Percentiles rank a stretch among this genome's conserved stretches.
Evolutionary conservation across 2,888 invertebrate genomes (phyloP).

Genomic region (Diarsia brunnea): DNA sequence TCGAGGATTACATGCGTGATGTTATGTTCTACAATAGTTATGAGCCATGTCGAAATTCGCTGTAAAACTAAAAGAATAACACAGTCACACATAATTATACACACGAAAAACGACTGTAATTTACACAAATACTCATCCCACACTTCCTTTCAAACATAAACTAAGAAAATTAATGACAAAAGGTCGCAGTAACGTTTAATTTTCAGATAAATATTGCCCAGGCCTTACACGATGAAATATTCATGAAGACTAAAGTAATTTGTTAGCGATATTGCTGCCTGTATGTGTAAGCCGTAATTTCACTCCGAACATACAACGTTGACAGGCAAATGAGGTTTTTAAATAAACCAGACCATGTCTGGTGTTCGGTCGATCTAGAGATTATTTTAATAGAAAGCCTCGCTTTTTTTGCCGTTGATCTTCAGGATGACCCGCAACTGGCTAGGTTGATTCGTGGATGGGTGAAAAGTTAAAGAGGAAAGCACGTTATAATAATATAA

Average conservation of each 20-base stretch:
- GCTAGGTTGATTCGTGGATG: no score
- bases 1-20: no score
- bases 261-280: slow-evolving; percentile 79
- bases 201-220: slow-evolving; percentile 77
- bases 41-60: neutral
- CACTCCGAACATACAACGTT: slow-evolving; percentile 50
- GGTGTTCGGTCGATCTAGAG: neutral
- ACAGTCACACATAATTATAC: neutral
- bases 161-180: slow-evolving; percentile 39
- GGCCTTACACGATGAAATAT: slow-evolving; percentile 78
- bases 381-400: neutral
- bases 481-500: no score
- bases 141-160: neutral
- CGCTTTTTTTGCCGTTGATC: no score
- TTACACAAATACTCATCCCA: neutral
- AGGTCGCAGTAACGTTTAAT: slow-evolving; percentile 73
- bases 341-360: slow-evolving; percentile 43
- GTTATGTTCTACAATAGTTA: neutral
- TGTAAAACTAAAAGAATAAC: neutral
- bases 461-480: no score
- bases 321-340: slow-evolving; percentile 70
- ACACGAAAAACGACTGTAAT: neutral
- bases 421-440: no score
- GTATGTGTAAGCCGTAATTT: slow-evolving; percentile 66
- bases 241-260: slow-evolving; percentile 84